Percentiles rank a stretch among this genome's conserved stretches.
These are phyloP conservation scores for Manduca sexta DNA, from an alignment of 1,140 invertebrate species.

Conservation along the genomic window DNA sequence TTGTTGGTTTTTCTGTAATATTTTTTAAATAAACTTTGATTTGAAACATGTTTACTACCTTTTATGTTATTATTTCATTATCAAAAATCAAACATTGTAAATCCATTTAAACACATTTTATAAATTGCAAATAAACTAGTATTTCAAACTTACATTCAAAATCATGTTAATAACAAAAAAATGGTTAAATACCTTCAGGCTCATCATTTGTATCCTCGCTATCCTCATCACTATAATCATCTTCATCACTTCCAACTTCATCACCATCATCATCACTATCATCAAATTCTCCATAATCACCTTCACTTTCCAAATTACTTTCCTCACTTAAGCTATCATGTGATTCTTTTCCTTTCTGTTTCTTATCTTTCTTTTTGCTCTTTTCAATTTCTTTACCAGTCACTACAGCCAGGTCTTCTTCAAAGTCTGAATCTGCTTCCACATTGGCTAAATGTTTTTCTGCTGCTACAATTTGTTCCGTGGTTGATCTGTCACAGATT, in stretches of 20 bases:
- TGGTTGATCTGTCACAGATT: conserved; percentile 83
- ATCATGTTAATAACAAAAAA: too few species aligned
- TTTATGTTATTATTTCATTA: too few species aligned
- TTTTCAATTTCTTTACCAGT: conserved; percentile 55
- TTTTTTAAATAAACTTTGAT: background rate
- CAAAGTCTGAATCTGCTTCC: conserved; percentile 77
- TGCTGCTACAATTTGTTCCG: conserved; percentile 75
- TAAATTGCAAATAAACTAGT: too few species aligned
- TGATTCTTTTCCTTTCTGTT: conserved; percentile 11
- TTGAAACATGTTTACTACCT: background rate
- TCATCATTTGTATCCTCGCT: conserved; percentile 9
- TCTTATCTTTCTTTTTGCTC: conserved; percentile 35
- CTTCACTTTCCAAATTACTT: conserved; percentile 30
- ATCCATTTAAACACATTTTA: too few species aligned
- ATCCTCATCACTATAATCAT: conserved; percentile 10
- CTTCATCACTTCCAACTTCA: conserved; percentile 8
- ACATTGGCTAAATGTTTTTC: conserved; percentile 77
- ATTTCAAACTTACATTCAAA: too few species aligned
- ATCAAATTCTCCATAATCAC: conserved; percentile 16
- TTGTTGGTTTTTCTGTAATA: conserved; percentile 23
- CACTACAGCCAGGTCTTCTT: conserved; percentile 75
- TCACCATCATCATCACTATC: conserved; percentile 27
- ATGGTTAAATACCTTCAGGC: too few species aligned
- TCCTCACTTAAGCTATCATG: conserved; percentile 15
- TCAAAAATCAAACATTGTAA: too few species aligned